These are phyloP conservation scores for Phylloscopus trochilus DNA, from an alignment of 2,113 vertebrate genomes.

Conservation along the genomic window DNA sequence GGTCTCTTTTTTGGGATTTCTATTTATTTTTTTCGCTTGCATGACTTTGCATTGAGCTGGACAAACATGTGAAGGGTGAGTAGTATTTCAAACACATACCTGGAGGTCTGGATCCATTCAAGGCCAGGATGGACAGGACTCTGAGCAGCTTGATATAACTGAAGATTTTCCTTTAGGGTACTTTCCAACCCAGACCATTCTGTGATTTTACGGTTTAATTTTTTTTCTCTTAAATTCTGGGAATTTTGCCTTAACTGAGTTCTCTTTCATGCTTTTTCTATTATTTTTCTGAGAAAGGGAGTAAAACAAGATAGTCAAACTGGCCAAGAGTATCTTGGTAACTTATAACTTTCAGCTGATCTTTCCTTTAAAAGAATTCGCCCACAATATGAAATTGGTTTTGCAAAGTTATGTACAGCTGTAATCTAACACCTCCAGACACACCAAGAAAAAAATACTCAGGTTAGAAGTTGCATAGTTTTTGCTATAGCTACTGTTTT, in stretches of 20 bases:
- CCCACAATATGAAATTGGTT: background rate
- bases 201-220: background rate
- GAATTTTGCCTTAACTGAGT: background rate
- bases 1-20: background rate
- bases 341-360: background rate
- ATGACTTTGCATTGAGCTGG: background rate
- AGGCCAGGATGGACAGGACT: background rate
- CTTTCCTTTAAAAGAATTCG: background rate
- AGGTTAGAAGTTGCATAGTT: background rate
- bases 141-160: background rate
- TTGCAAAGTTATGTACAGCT: background rate
- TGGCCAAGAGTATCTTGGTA: background rate
- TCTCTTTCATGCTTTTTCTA: background rate
- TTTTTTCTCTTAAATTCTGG: background rate
- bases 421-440: background rate
- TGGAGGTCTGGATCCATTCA: background rate
- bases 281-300: background rate
- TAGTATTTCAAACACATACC: background rate
- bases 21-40: background rate
- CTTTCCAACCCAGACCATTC: background rate
- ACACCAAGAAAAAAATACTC: background rate
- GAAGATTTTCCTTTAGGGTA: background rate
- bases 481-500: background rate
- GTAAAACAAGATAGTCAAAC: background rate
- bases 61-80: background rate